Evolutionary conservation across 1,140 invertebrate species (phyloP), one percentile per base, ranked within the genome.

Genomic region (Lucilia sericata): DNA sequence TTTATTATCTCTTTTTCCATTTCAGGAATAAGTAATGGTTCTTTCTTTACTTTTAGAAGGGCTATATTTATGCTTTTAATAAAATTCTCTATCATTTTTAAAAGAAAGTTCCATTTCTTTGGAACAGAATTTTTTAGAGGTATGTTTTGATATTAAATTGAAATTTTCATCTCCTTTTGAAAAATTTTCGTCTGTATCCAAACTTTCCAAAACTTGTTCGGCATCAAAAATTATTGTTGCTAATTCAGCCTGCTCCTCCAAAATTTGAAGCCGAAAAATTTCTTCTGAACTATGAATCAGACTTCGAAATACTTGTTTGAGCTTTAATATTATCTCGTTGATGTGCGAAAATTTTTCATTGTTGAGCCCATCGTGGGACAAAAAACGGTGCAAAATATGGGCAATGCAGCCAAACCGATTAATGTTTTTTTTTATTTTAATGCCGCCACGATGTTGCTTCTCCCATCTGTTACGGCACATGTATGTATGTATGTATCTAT

Each of bases 1-100:
- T 70, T 21, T 70, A 70, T 70, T 70, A 70, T 70, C 10, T 70
- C 60, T 17, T 21, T 70, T 21, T 70, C 60, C 60, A 70, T 70
- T 17, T 70, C 19, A 7, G 17, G 17, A 8, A 70, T 70, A 21
- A 70, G 10, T 2, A 70, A 2, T 13, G 19, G 17, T 8, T 70
- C 60, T n/a, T 70, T 10, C 17, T 70, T 70, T n/a, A 21, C 60
- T 5, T n/a, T 70, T 70, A 70, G 2, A 10, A 70, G 19, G 7
- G 60, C 60, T 70, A 70, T 21, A 70, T 70, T 19, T 14, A 70
- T 70, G 17, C 10, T 70, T 70, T 21, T 70, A 70, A 2, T 70
- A 21, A 19, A 70, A 21, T 9, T 70, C 10, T 70, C n/a, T 70
- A 70, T 70, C 60, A 70, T 70, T 14, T 8, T 17, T 17, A 70